Evolutionary conservation across 2,113 vertebrate species (phyloP).

Genomic region (Halichoerus grypus): DNA sequence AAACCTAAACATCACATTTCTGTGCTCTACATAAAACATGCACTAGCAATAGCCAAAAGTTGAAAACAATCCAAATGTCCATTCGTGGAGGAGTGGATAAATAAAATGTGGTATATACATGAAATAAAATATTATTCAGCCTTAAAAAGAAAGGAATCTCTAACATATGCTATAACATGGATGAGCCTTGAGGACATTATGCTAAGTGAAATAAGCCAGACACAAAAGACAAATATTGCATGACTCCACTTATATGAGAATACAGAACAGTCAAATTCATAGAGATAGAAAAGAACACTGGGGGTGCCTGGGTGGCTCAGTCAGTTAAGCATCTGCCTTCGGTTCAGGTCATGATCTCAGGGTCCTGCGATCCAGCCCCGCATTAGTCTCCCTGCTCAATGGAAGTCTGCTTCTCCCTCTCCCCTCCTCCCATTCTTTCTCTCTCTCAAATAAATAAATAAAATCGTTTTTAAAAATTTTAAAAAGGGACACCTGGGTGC

Average conservation of each 20-base stretch:
- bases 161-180: not conserved
- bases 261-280: not conserved
- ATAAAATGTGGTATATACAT: not conserved
- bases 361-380: too few species aligned
- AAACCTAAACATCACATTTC: conserved; percentile 2
- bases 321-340: too few species aligned
- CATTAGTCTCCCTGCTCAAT: too few species aligned
- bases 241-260: not conserved
- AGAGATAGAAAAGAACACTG: not conserved
- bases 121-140: not conserved
- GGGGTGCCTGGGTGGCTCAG: too few species aligned
- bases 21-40: not conserved
- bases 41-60: not conserved
- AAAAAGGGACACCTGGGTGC: too few species aligned
- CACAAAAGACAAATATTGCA: not conserved
- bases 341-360: too few species aligned
- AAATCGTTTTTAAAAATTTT: too few species aligned
- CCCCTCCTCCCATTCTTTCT: too few species aligned
- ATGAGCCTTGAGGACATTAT: not conserved
- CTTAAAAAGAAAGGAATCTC: not conserved
- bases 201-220: not conserved
- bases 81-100: not conserved
- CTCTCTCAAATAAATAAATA: too few species aligned
- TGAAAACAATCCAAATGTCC: not conserved
- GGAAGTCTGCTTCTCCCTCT: too few species aligned